Evolutionary conservation across 2,888 invertebrate genomes (phyloP), one percentile per base, ranked within the genome.

Genomic region (Lycophotia porphyrea): DNA sequence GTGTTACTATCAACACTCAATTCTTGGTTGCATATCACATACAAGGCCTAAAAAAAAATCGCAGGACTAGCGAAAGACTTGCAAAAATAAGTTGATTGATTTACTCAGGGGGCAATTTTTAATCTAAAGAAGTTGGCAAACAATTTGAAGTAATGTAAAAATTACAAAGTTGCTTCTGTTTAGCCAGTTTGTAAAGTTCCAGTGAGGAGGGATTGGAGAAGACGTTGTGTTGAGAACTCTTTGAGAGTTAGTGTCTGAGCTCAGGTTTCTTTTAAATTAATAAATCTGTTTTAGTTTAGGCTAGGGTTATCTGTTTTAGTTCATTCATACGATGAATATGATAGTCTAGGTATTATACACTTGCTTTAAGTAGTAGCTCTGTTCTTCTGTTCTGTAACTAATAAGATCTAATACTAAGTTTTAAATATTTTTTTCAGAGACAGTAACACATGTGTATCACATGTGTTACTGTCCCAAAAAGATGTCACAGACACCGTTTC

Each of bases 161-260:
- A 42, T 49, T 0, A 18, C 21, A 34, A 34, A 72, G 9, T 55
- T 31, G 8, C 42, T 34, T 31, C 8, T 21, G 42, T 34, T 34
- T 11, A 72, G 21, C n/a, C 18, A 42, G n/a, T 34, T 44, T 34
- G 15, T 71, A 5, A 69, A 42, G 21, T 70, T 72, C 44, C 11
- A 58, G 34, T 39, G 18, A 39, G 27, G 49, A 65, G 27, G 15
- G n/a, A 9, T 24, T 27, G 52, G 15, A 67, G 68, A 71, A 39
- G 69, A 24, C 11, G 9, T 31, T 18, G 49, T 5, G 21, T 27
- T 2, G 55, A 44, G 27, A 31, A 27, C 7, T 13, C 21, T 34
- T 55, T 34, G 42, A 21, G 13, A n/a, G 18, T 39, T 36, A 44
- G n/a, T 27, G 34, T 58, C 71, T 18, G 27, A 24, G 44, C 18